Conservation (phyloP, 2,888 invertebrate species). For the Sminthurides aquaticus region DNA sequence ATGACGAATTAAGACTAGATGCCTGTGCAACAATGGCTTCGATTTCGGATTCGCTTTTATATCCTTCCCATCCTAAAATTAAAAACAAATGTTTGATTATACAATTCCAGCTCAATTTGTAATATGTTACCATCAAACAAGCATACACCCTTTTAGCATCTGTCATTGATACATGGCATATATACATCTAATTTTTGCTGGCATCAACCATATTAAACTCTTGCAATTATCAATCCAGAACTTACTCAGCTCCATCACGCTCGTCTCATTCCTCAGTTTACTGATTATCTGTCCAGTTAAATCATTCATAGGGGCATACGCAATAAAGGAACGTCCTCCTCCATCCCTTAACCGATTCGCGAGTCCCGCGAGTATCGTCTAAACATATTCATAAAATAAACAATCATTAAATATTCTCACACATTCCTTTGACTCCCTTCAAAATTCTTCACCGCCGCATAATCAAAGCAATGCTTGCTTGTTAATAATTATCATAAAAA, state of each 20-base stretch:
- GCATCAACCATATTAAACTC: too few species aligned
- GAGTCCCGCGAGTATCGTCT: not conserved
- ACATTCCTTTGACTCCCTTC: too few species aligned
- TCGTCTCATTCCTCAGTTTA: not conserved
- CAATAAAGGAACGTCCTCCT: not conserved
- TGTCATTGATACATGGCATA: too few species aligned
- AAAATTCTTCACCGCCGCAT: too few species aligned
- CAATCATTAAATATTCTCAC: too few species aligned
- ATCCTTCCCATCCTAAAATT: slow-evolving; percentile 32
- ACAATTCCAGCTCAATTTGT: not conserved
- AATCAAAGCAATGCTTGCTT: too few species aligned
- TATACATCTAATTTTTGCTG: too few species aligned
- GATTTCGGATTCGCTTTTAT: slow-evolving; percentile 35
- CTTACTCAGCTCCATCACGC: not conserved
- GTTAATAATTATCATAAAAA: too few species aligned
- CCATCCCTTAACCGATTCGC: not conserved
- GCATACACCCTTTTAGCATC: not conserved
- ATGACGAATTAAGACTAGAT: not conserved
- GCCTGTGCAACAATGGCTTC: slow-evolving; percentile 28
- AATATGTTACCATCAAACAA: not conserved
- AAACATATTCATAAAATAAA: too few species aligned
- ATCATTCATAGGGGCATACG: slow-evolving; percentile 5
- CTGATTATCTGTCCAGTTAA: not conserved
- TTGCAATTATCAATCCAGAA: too few species aligned
- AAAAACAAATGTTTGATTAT: too few species aligned